phyloP scores from a whole-genome alignment of 2,888 invertebrate species.

The Parasteatoda lunata region DNA sequence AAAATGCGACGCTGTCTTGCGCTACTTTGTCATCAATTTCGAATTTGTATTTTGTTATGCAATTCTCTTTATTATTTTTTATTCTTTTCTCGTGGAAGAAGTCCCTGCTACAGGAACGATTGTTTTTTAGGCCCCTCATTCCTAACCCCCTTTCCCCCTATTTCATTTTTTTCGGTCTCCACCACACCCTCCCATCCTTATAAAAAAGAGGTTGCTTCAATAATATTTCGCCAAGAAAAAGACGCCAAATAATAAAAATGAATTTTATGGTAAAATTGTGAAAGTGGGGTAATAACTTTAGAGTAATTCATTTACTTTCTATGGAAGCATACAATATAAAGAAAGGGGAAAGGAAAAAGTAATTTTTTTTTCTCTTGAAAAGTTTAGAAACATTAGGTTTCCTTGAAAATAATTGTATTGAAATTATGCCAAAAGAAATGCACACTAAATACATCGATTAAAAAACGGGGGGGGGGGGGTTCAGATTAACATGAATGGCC shows the following conservation, averaged over 20 bases:
- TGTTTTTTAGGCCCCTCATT: slow-evolving; percentile 68
- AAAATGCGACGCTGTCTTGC: slow-evolving; percentile 63
- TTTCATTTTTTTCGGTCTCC: not conserved
- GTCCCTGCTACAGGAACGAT: slow-evolving; percentile 63
- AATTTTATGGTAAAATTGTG: not conserved
- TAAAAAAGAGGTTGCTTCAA: slow-evolving; percentile 53
- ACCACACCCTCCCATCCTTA: slow-evolving; percentile 50
- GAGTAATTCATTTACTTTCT: too few relatives aligned
- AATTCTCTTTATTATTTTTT: slow-evolving; percentile 53
- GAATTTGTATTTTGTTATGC: slow-evolving; percentile 69
- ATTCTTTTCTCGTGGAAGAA: slow-evolving; percentile 10
- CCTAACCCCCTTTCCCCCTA: not conserved
- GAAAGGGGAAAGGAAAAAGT: too few relatives aligned
- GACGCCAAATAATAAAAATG: slow-evolving; percentile 35
- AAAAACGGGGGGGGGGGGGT: too few relatives aligned
- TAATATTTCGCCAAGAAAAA: slow-evolving; percentile 41
- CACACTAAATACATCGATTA: too few relatives aligned
- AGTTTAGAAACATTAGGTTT: too few relatives aligned
- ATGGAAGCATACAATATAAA: too few relatives aligned
- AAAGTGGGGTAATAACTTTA: too few relatives aligned
- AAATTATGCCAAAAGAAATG: too few relatives aligned
- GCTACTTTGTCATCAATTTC: slow-evolving; percentile 68
- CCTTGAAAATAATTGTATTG: too few relatives aligned
- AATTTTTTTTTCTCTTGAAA: too few relatives aligned
- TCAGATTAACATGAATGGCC: too few relatives aligned